A percentile compares a stretch with the other conserved stretches of the same genome.
These are phyloP conservation scores for Apogon hyalosoma DNA, from an alignment of 2,797 vertebrate genomes.

Conservation along the genomic window DNA sequence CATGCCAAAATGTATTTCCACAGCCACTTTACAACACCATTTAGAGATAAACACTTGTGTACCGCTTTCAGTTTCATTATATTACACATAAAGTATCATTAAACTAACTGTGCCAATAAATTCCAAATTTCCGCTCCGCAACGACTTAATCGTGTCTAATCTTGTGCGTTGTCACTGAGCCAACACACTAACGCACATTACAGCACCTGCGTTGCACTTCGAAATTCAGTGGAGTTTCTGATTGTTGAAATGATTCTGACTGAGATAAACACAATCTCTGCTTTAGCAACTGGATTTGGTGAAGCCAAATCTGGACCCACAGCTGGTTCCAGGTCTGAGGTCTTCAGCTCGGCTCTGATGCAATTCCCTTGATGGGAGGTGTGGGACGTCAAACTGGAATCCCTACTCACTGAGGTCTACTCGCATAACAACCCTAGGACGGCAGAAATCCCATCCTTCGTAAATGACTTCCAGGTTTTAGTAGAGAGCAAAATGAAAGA, in stretches of 20 bases:
- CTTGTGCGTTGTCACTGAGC: not conserved
- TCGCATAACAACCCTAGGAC: constrained; percentile 50
- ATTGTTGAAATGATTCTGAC: constrained; percentile 11
- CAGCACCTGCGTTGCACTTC: constrained; percentile 14
- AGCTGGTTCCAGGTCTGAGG: constrained; percentile 48
- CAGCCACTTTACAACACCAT: too few species aligned
- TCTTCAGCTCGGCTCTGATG: constrained; percentile 58
- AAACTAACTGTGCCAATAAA: not conserved
- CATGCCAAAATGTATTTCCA: too few species aligned
- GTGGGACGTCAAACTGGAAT: constrained; percentile 46
- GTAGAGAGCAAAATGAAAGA: constrained; percentile 10
- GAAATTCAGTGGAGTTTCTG: not conserved
- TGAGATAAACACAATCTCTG: constrained; percentile 29
- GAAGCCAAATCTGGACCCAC: constrained; percentile 39
- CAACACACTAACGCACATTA: not conserved
- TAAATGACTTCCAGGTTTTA: constrained; percentile 66
- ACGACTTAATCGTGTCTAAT: not conserved
- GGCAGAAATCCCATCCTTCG: constrained; percentile 51
- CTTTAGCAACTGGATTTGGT: constrained; percentile 46
- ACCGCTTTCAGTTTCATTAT: too few species aligned
- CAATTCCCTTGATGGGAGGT: constrained; percentile 66
- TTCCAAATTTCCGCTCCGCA: not conserved
- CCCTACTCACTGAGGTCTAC: constrained; percentile 39
- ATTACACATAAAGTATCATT: not conserved
- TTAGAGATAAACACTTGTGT: too few species aligned